Evolutionary conservation across 2,113 vertebrate species (phyloP), one percentile per base, ranked within the genome.

Genomic region (Psilopsiagon aymara): DNA sequence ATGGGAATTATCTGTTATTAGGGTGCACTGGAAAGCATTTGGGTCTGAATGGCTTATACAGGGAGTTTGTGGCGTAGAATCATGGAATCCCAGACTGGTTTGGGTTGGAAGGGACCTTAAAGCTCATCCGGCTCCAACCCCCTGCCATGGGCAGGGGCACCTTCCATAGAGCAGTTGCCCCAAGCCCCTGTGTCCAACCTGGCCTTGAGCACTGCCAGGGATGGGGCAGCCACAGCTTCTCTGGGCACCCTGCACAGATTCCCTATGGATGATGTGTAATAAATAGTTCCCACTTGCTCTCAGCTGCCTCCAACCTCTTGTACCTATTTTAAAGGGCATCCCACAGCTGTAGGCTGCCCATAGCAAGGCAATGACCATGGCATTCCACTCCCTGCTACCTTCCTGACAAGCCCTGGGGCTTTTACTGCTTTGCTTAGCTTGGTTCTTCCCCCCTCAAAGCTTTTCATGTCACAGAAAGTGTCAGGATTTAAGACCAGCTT

Each of bases 401-500:
- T 96, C 53, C 90, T 71, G 67, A 93, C 8, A 13, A 83, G 44
- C 9, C 1, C 0, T 24, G 25, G 74, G 27, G 17, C 24, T 86
- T 86, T 94, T 46, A 73, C 28, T 70, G 33, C 67, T 80, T 94
- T 60, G 60, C 75, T 59, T 39, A 52, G 8, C 44, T 49, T 28
- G 39, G 44, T n/a, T 71, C 46, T 78, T 88, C 75, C 47, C 80
- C 12, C 81, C 33, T 47, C 28, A 37, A 80, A 83, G 68, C 89
- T 95, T 93, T 94, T 52, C 52, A 79, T 24, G 69, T 43, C 43
- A 11, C 9, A 10, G 31, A 62, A 75, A 39, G 59, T 28, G 51
- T 88, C 94, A 77, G 59, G 64, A 95, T 96, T 96, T 96, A 90
- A 95, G 82, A 77, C 43, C 47, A 33, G 17, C 83, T 95, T 97